Evolutionary conservation across 2,113 vertebrate species (phyloP), one percentile per base, ranked within the genome.

Genomic region (Centrocercus urophasianus): DNA sequence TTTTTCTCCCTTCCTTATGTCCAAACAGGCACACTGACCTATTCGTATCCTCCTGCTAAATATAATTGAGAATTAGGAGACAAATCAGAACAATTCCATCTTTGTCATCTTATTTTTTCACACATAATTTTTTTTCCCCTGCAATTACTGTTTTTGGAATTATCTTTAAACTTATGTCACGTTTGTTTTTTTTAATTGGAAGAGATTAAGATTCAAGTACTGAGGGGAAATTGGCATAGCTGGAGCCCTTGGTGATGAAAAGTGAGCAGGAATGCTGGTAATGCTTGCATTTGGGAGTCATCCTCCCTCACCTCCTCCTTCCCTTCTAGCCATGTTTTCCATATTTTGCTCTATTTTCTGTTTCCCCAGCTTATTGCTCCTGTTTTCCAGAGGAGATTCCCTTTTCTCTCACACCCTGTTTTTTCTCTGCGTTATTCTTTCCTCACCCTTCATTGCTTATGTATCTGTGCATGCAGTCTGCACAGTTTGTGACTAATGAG

Each of bases 1-100:
- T 90, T 93, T 94, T 83, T 82, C 72, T 95, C 72, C 83, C 65
- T 77, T 61, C 93, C 89, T 83, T 93, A 80, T 94, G 95, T 67
- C 85, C 87, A 79, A 43, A 75, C 79, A 91, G 87, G 69, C 79
- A 2, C 52, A 45, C 20, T 83, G 79, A 94, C 89, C 91, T 94
- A 6, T 60, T 89, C 73, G 3, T 95, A 69, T 74, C 52, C 30
- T 91, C 15, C 73, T 83, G 60, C 65, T 88, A 2, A 67, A 52
- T 34, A 8, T 63, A 74, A 80, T 36, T 77, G 47, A 1, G 2
- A 86, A 65, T 90, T 61, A 69, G 5, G 61, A 88, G 16, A 43
- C 42, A 43, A 43, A 43, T 43, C 30, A 6, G 72, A 89, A n/a
- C 56, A 52, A 65, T 64, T 86, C 60, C 21, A 20, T 59, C 42